phyloP scores from a whole-genome alignment of 2,797 vertebrate species.

The Acanthurus leucopareius region DNA sequence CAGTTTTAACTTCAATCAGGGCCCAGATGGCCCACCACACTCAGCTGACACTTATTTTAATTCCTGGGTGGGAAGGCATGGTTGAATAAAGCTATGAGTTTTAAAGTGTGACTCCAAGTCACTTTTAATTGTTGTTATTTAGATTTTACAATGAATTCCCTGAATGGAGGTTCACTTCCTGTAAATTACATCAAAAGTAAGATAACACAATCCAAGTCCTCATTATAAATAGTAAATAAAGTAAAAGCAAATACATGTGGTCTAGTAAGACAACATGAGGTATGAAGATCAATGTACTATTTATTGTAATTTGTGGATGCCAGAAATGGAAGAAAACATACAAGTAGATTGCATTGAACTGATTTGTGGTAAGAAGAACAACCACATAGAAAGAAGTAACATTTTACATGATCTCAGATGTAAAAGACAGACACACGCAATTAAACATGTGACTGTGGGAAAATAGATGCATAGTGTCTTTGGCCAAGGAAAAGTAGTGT shows the following conservation, averaged over 20 bases:
- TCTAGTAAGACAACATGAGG: background rate
- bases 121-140: background rate
- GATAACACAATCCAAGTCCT: background rate
- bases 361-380: background rate
- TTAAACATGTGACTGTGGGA: background rate
- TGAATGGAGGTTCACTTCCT: background rate
- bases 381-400: background rate
- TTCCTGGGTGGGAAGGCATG: conserved; percentile 49
- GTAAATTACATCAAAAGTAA: background rate
- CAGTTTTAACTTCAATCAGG: conserved; percentile 90
- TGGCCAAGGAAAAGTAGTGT: background rate
- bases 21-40: conserved; percentile 55
- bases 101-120: background rate
- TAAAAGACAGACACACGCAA: background rate
- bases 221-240: background rate
- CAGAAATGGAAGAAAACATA: background rate
- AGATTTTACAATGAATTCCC: background rate
- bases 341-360: background rate
- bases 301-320: background rate
- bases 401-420: background rate
- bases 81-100: conserved; percentile 3
- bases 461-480: background rate
- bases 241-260: background rate
- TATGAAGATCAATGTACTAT: background rate
- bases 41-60: conserved; percentile 62